Percentiles rank a stretch among this genome's conserved stretches.
Evolutionary conservation across 2,797 vertebrate species (phyloP).

Genomic region (Acanthurus leucopareius): DNA sequence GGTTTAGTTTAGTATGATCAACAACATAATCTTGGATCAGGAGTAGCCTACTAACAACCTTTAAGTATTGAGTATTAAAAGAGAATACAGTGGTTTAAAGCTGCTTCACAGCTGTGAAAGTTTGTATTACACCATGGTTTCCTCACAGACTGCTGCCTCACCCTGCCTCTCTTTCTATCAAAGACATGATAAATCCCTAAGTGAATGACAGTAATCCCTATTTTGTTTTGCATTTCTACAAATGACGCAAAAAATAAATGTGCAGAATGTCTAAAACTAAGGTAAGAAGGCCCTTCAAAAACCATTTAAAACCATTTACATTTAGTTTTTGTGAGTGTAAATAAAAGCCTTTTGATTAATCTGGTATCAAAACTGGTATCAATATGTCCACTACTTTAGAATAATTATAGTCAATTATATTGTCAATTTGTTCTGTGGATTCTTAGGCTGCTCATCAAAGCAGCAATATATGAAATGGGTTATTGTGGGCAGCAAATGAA

Average conservation of each 20-base stretch:
- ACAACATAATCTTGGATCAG: not conserved
- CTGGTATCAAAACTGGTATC: not conserved
- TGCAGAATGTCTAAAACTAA: not conserved
- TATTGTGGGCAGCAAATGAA: conserved; percentile 5
- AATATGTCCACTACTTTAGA: not conserved
- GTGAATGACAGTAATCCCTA: not conserved
- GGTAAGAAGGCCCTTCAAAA: too few species aligned
- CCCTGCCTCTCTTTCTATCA: not conserved
- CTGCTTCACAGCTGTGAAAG: not conserved
- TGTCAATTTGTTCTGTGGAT: not conserved
- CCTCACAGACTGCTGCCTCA: conserved; percentile 3
- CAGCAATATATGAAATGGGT: not conserved
- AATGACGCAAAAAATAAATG: not conserved
- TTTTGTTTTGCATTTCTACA: not conserved
- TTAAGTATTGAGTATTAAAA: not conserved
- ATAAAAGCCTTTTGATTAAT: not conserved
- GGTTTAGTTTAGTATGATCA: not conserved
- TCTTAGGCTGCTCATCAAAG: conserved; percentile 4
- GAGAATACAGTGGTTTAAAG: not conserved
- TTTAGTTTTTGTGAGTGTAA: not conserved
- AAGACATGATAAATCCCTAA: not conserved
- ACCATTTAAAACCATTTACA: not conserved
- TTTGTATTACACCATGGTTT: not conserved
- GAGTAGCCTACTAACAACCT: not conserved
- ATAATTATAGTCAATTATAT: not conserved